These are phyloP conservation scores for Aleiodes alternator DNA, from an alignment of 2,888 invertebrate species.

Conservation along the genomic window DNA sequence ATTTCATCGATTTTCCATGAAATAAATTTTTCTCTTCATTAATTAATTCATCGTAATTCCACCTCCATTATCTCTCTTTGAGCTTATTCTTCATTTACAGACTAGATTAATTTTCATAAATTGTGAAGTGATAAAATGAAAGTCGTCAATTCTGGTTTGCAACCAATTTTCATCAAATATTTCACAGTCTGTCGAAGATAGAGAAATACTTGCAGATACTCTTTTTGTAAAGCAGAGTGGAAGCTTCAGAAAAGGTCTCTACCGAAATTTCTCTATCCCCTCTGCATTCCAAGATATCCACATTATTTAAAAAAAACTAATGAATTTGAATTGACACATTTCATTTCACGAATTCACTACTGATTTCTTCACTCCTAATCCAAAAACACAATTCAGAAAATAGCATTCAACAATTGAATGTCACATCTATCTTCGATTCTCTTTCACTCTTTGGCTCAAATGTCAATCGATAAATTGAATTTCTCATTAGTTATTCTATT, in stretches of 20 bases:
- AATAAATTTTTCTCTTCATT: background rate
- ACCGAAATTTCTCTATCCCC: too few species aligned
- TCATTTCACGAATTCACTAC: too few species aligned
- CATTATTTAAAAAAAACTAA: too few species aligned
- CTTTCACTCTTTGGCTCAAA: slow-evolving; percentile 12
- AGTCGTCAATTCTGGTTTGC: too few species aligned
- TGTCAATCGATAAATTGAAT: slow-evolving; percentile 20
- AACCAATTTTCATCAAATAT: too few species aligned
- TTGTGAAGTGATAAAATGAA: too few species aligned
- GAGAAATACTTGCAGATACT: too few species aligned
- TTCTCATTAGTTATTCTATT: slow-evolving; percentile 5
- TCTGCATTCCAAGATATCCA: too few species aligned
- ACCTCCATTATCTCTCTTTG: background rate
- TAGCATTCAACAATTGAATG: slow-evolving; percentile 29
- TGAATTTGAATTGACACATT: too few species aligned
- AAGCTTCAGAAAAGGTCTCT: too few species aligned
- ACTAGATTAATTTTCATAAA: slow-evolving; percentile 21
- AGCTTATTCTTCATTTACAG: slow-evolving; percentile 27
- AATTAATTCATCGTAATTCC: background rate
- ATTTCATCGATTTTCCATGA: background rate
- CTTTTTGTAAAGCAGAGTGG: too few species aligned
- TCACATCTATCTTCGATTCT: slow-evolving; percentile 22
- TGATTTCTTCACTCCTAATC: slow-evolving; percentile 16
- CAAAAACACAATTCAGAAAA: slow-evolving; percentile 29
- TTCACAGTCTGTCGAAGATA: too few species aligned